These are phyloP conservation scores for Phycodurus eques DNA, from an alignment of 2,113 vertebrate species.

Conservation along the genomic window DNA sequence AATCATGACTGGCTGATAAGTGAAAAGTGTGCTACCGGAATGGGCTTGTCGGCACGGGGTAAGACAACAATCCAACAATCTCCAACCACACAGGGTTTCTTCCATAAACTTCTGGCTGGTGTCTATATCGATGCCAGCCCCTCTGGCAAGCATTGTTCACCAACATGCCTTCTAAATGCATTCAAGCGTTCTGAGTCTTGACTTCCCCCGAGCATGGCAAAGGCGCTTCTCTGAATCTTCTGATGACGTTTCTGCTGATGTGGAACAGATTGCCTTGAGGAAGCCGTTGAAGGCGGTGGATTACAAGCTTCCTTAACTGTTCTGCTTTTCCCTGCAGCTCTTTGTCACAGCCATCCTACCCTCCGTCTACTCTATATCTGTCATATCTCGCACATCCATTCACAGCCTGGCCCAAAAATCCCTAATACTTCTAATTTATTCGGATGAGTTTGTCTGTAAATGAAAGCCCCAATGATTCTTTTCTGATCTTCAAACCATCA, in stretches of 20 bases:
- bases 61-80: constrained; percentile 14
- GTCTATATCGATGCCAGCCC: constrained; percentile 24
- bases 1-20: not conserved
- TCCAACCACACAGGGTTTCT: constrained; percentile 7
- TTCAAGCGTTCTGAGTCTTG: constrained; percentile 21
- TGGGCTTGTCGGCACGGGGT: constrained; percentile 18
- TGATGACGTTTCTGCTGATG: constrained; percentile 33
- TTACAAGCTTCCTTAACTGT: constrained; percentile 3
- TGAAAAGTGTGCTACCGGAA: constrained; percentile 22
- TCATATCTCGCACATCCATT: not conserved
- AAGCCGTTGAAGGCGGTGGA: not conserved
- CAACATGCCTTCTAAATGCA: constrained; percentile 3
- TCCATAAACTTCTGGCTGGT: constrained; percentile 2
- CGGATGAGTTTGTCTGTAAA: not conserved
- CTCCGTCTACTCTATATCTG: not conserved
- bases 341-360: not conserved
- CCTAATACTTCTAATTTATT: not conserved
- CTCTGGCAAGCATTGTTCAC: constrained; percentile 31
- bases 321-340: not conserved
- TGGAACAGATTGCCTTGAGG: constrained; percentile 36
- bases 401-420: not conserved
- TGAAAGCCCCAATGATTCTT: not conserved
- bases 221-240: constrained; percentile 10
- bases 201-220: constrained; percentile 13
- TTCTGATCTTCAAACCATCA: constrained; percentile 47